phyloP scores from a whole-genome alignment of 1,140 invertebrate genomes.

The Tenebrio molitor region DNA sequence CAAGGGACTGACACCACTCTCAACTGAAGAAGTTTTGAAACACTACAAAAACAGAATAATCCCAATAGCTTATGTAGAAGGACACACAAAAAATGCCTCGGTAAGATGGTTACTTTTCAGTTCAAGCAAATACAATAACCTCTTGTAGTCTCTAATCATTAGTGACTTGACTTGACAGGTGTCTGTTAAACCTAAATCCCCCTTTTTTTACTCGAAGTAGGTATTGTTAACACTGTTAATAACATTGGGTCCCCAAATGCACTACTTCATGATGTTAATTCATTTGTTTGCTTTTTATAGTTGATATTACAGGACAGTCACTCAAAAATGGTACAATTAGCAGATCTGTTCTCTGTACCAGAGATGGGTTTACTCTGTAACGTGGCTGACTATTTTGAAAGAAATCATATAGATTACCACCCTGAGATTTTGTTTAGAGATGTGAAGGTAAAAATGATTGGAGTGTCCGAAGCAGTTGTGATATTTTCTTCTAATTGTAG shows the following conservation, averaged over 20 bases:
- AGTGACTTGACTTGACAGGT: background rate
- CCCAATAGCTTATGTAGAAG: conserved; percentile 86
- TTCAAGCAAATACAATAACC: background rate
- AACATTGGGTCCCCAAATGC: no score
- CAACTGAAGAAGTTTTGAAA: conserved; percentile 87
- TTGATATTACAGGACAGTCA: conserved; percentile 74
- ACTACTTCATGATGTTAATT: background rate
- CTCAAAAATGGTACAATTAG: conserved; percentile 93
- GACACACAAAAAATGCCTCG: conserved; percentile 66
- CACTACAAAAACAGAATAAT: conserved; percentile 90
- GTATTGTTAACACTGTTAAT: no score
- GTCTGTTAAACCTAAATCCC: background rate
- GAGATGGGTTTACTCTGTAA: conserved; percentile 95
- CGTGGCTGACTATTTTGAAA: conserved; percentile 93
- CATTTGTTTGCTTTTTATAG: conserved; percentile 51
- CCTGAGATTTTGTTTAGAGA: conserved; percentile 97
- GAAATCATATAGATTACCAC: conserved; percentile 92
- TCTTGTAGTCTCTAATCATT: background rate
- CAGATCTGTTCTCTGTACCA: conserved; percentile 97
- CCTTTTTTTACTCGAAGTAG: no score
- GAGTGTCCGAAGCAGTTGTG: background rate
- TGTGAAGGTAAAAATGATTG: conserved; percentile 82
- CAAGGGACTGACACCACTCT: conserved; percentile 83
- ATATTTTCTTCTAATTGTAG: conserved; percentile 69
- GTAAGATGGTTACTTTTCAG: conserved; percentile 51